Evolutionary conservation across 2,888 invertebrate species (phyloP).

Genomic region (Eumacrocentrus americanus): DNA sequence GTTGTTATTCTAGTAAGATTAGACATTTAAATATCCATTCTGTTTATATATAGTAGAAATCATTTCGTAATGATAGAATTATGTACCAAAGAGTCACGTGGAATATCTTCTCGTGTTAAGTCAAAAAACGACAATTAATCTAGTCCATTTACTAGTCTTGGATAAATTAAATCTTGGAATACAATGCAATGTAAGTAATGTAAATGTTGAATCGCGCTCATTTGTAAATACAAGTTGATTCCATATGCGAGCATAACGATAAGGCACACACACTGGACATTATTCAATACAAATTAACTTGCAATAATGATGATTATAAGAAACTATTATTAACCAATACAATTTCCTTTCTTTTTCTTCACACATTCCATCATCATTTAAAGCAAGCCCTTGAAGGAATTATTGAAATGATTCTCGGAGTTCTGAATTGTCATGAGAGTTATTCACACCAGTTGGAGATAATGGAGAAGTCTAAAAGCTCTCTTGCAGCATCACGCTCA

Average conservation of each 20-base stretch:
- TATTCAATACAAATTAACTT: neutral
- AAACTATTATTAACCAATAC: neutral
- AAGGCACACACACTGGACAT: neutral
- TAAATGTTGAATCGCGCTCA: neutral
- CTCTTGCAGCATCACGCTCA: neutral
- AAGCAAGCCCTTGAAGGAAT: no score
- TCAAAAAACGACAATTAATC: neutral
- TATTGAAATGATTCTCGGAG: neutral
- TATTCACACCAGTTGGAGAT: neutral
- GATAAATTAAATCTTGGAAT: neutral
- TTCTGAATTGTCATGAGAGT: neutral
- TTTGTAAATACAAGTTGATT: neutral
- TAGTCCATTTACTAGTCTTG: neutral
- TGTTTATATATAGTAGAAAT: no score
- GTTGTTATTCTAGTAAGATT: neutral
- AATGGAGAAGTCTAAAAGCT: conserved; percentile 15
- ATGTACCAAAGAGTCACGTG: neutral
- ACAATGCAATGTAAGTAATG: conserved; percentile 10
- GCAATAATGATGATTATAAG: neutral
- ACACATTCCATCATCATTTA: no score
- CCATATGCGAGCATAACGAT: neutral
- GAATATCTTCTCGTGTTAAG: neutral
- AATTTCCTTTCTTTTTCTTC: no score
- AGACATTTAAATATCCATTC: no score
- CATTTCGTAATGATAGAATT: neutral